Conservation (phyloP, 2,888 invertebrate species). For the Drosophila cognata region DNA sequence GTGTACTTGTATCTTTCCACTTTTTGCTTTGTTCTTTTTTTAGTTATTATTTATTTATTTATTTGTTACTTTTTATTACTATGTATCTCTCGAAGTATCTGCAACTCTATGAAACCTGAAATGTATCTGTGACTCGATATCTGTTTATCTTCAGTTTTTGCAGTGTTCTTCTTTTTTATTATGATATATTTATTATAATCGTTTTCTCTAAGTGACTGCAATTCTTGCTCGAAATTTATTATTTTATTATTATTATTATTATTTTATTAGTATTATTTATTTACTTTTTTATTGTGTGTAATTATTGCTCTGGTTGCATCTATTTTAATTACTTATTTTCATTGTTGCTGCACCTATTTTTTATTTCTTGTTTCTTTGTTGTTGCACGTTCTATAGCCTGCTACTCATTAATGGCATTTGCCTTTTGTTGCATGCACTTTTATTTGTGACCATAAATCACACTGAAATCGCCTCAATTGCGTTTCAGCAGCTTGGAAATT, state of each 20-base stretch:
- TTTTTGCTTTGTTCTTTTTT: not conserved
- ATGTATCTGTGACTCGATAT: not conserved
- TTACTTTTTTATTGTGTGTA: not conserved
- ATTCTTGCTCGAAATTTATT: not conserved
- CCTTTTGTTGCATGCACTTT: constrained; percentile 52
- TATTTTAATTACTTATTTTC: not conserved
- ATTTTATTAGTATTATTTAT: not conserved
- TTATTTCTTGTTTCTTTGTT: constrained; percentile 36
- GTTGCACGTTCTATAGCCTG: constrained; percentile 27
- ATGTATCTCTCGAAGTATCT: not conserved
- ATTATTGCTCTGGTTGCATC: constrained; percentile 7
- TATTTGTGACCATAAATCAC: constrained; percentile 38
- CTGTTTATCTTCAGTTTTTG: not conserved
- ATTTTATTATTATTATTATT: not conserved
- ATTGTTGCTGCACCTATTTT: constrained; percentile 41
- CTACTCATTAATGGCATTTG: constrained; percentile 40
- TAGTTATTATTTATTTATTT: not conserved
- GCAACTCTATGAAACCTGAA: not conserved
- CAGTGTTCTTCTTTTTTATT: not conserved
- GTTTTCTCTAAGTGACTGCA: not conserved
- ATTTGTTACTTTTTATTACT: not conserved
- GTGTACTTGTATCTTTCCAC: not conserved
- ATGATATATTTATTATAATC: not conserved
- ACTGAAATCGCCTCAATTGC: constrained; percentile 23
- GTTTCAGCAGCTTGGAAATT: constrained; percentile 12